Evolutionary conservation across 2,113 vertebrate genomes (phyloP).

Genomic region (Zosterops pallidus): DNA sequence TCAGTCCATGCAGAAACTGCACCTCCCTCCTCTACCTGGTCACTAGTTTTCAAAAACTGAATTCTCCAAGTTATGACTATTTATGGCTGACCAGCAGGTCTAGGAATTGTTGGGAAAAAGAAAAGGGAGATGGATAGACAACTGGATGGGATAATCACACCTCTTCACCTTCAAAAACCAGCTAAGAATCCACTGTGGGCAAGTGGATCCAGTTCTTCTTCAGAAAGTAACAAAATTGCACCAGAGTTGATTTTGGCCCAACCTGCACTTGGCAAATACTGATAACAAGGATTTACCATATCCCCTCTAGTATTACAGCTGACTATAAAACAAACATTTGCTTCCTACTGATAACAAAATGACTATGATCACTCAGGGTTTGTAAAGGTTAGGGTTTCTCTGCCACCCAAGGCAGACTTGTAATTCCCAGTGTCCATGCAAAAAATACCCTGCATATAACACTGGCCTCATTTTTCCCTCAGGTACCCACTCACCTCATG

Average conservation of each 20-base stretch:
- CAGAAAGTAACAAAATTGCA: slow-evolving; percentile 4
- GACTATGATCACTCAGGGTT: background rate
- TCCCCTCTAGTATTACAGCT: slow-evolving; percentile 42
- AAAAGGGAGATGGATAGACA: background rate
- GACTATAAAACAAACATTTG: slow-evolving; percentile 56
- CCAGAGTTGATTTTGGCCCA: slow-evolving; percentile 48
- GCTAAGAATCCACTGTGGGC: background rate
- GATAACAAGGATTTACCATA: slow-evolving; percentile 65
- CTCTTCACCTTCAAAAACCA: background rate
- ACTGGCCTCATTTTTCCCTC: background rate
- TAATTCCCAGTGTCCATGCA: background rate
- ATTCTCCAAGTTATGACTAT: background rate
- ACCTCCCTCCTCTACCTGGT: background rate
- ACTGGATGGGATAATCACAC: background rate
- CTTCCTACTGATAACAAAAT: slow-evolving; percentile 67
- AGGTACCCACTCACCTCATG: background rate
- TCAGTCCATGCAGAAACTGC: background rate
- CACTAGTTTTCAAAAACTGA: background rate
- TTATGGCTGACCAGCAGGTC: background rate
- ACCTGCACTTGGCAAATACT: background rate
- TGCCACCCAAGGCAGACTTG: background rate
- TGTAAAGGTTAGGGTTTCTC: slow-evolving; percentile 8
- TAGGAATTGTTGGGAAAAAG: background rate
- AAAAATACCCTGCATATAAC: background rate
- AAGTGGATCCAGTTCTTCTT: background rate